A percentile compares a stretch with the other conserved stretches of the same genome.
Conservation (phyloP, 1,140 invertebrate species). For the Venustaconcha ellipsiformis region DNA sequence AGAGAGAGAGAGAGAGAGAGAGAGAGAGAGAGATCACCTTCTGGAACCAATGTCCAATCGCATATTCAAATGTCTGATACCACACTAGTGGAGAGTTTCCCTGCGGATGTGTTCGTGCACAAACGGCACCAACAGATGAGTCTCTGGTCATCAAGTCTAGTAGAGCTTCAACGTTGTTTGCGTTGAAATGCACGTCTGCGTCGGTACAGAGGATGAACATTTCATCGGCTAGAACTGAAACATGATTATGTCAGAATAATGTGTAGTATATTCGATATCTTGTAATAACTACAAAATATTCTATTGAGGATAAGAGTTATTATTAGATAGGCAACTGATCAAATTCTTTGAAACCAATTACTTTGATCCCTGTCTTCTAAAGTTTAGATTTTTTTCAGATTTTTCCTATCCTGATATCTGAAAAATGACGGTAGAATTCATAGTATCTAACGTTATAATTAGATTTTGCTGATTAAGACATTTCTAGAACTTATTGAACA, state of each 20-base stretch:
- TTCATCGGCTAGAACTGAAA: not conserved
- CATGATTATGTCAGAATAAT: not conserved
- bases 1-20: too few relatives aligned
- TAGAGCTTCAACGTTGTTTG: conserved; percentile 60
- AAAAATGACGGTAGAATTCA: conserved; percentile 8
- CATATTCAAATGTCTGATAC: conserved; percentile 67
- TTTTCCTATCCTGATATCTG: conserved; percentile 17
- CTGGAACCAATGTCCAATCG: conserved; percentile 67
- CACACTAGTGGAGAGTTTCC: conserved; percentile 59
- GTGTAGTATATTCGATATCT: conserved; percentile 5
- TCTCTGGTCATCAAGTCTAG: conserved; percentile 65
- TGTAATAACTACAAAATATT: not conserved
- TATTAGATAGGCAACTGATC: too few relatives aligned
- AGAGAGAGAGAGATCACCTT: conserved; percentile 44
- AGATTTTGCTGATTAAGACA: not conserved
- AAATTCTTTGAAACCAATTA: not conserved
- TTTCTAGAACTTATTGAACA: not conserved
- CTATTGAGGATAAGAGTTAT: too few relatives aligned
- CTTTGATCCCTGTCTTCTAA: too few relatives aligned
- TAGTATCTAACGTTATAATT: conserved; percentile 12
- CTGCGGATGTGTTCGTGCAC: conserved; percentile 62
- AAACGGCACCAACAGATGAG: conserved; percentile 61
- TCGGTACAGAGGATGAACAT: conserved; percentile 59
- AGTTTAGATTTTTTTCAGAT: too few relatives aligned
- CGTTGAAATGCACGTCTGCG: conserved; percentile 64